Evolutionary conservation across 64 coral and sea anemone species (phyloP).

Genomic region (Pocillopora verrucosa): DNA sequence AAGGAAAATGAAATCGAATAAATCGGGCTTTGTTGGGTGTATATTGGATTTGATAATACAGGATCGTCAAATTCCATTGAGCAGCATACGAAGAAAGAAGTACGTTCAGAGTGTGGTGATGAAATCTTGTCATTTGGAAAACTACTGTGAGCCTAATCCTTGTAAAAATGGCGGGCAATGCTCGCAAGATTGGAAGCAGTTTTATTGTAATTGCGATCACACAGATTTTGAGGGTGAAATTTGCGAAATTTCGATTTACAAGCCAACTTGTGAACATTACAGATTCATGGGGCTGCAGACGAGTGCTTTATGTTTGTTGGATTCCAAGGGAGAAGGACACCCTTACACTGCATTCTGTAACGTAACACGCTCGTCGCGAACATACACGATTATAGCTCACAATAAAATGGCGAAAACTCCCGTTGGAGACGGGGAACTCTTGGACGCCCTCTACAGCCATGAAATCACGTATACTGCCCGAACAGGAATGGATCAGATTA

Average conservation of each 20-base stretch:
- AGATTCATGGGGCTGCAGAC: slow-evolving; percentile 47
- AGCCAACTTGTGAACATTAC: slow-evolving; percentile 70
- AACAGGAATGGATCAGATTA: slow-evolving; percentile 45
- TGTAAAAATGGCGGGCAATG: slow-evolving; percentile 66
- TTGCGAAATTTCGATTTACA: slow-evolving; percentile 66
- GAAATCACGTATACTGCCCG: neutral
- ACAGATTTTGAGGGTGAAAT: slow-evolving; percentile 67
- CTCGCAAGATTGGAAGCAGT: slow-evolving; percentile 51
- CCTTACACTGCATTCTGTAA: slow-evolving; percentile 78
- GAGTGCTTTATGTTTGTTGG: slow-evolving; percentile 53
- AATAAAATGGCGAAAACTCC: slow-evolving; percentile 39
- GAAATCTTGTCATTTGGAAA: slow-evolving; percentile 19
- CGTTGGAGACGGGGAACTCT: neutral
- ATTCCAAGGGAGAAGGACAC: slow-evolving; percentile 26
- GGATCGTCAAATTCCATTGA: slow-evolving; percentile 25
- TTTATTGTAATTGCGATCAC: slow-evolving; percentile 58
- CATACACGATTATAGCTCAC: slow-evolving; percentile 62
- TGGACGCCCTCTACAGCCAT: slow-evolving; percentile 14
- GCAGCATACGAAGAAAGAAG: neutral
- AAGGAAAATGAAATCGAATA: neutral
- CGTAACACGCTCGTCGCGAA: slow-evolving; percentile 10
- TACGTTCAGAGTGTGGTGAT: neutral
- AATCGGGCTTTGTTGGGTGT: slow-evolving; percentile 75
- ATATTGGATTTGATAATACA: slow-evolving; percentile 73
- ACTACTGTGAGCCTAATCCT: slow-evolving; percentile 71